phyloP scores from a whole-genome alignment of 2,113 vertebrate genomes.

The Leptobrachium ailaonicum region DNA sequence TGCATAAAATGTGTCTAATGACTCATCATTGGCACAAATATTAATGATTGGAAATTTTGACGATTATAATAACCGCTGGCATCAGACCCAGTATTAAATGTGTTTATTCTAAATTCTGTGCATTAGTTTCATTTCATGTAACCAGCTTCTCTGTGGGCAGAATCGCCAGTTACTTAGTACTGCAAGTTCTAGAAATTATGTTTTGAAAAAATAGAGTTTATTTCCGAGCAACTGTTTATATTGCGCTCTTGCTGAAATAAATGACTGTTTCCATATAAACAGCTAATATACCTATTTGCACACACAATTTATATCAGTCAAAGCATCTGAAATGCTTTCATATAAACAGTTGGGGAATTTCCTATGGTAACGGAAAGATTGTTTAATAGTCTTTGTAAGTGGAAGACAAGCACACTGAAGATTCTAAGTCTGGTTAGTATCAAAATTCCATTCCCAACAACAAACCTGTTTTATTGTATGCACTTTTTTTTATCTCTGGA shows the following conservation, averaged over 20 bases:
- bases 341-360: conserved; percentile 66
- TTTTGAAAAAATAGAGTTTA: conserved; percentile 16
- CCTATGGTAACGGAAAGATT: conserved; percentile 59
- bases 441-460: conserved; percentile 52
- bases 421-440: conserved; percentile 59
- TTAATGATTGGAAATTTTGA: not conserved
- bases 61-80: not conserved
- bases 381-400: conserved; percentile 60
- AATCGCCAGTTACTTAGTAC: conserved; percentile 9
- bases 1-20: not conserved
- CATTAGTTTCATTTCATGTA: conserved; percentile 21
- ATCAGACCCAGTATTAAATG: conserved; percentile 6
- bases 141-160: conserved; percentile 37
- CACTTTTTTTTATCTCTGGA: conserved; percentile 52
- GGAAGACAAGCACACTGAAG: conserved; percentile 52
- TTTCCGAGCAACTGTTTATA: conserved; percentile 3
- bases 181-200: not conserved
- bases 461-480: conserved; percentile 55
- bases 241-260: conserved; percentile 15
- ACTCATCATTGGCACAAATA: not conserved
- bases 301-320: conserved; percentile 35
- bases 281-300: conserved; percentile 35
- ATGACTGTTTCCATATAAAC: conserved; percentile 27
- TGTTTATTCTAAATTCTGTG: conserved; percentile 11
- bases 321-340: conserved; percentile 65